Conservation (phyloP, 2,888 invertebrate genomes). For the Pachydiplax longipennis region DNA sequence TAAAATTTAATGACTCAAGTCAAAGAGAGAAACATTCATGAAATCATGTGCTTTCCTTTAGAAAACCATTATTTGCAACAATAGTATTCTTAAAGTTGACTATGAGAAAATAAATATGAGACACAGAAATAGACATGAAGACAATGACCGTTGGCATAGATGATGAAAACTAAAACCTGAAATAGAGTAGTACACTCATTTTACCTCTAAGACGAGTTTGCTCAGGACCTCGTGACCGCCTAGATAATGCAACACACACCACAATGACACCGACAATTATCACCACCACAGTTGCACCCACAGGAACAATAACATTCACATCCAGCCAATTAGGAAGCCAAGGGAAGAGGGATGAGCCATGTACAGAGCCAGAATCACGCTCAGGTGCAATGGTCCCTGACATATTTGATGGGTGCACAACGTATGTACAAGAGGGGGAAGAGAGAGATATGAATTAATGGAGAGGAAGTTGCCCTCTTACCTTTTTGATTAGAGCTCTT, state of each 20-base stretch:
- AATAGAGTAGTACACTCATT: constrained; percentile 56
- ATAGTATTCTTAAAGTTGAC: too few relatives aligned
- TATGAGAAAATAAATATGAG: too few relatives aligned
- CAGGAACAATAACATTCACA: constrained; percentile 88
- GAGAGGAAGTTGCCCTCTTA: constrained; percentile 62
- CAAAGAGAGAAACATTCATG: not conserved
- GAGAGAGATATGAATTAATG: constrained; percentile 69
- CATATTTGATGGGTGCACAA: constrained; percentile 57
- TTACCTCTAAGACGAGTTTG: constrained; percentile 81
- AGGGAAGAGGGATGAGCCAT: constrained; percentile 61
- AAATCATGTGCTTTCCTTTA: too few relatives aligned
- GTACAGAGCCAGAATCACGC: constrained; percentile 49
- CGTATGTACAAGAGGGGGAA: constrained; percentile 69
- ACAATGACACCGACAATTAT: constrained; percentile 90
- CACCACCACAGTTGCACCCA: constrained; percentile 88
- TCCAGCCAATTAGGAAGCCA: constrained; percentile 90
- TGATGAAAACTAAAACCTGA: too few relatives aligned
- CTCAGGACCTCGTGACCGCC: constrained; percentile 72
- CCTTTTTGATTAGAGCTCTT: constrained; percentile 86
- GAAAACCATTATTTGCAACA: too few relatives aligned
- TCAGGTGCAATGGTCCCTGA: constrained; percentile 53
- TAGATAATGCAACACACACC: constrained; percentile 85
- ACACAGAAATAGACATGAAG: too few relatives aligned
- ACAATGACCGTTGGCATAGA: too few relatives aligned
- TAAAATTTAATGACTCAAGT: not conserved